These are phyloP conservation scores for Chunga burmeisteri DNA, from an alignment of 2,113 vertebrate genomes.

Conservation along the genomic window DNA sequence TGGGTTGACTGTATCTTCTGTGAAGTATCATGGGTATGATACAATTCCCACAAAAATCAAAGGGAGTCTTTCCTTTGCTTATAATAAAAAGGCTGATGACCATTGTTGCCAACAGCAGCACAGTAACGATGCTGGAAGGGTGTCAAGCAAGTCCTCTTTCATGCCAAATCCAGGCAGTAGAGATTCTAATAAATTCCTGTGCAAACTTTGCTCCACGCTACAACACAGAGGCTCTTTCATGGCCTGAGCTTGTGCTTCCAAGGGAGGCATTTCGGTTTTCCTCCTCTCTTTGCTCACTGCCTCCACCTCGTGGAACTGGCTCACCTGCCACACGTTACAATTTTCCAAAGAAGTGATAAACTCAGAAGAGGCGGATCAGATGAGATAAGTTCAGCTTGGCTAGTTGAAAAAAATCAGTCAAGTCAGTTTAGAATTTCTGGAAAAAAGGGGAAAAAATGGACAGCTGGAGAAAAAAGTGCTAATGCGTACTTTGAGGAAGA, in stretches of 20 bases:
- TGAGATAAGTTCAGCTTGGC: background rate
- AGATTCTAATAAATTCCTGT: background rate
- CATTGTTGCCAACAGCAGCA: background rate
- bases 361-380: background rate
- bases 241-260: background rate
- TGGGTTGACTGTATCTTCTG: background rate
- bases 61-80: background rate
- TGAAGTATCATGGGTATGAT: background rate
- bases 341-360: background rate
- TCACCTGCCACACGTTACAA: accelerated
- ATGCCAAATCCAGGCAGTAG: background rate
- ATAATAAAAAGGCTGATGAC: background rate
- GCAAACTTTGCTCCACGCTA: background rate
- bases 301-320: conserved; percentile 12
- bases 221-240: background rate
- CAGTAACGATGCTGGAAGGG: background rate
- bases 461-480: background rate
- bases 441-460: background rate
- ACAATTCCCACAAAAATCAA: background rate
- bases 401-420: background rate
- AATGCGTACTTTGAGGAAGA: background rate
- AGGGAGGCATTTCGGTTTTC: background rate
- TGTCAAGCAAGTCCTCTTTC: background rate
- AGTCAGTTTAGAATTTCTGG: background rate
- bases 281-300: background rate